A percentile compares a stretch with the other conserved stretches of the same genome.
Evolutionary conservation across 2,797 vertebrate genomes (phyloP).

Genomic region (Pampus argenteus): DNA sequence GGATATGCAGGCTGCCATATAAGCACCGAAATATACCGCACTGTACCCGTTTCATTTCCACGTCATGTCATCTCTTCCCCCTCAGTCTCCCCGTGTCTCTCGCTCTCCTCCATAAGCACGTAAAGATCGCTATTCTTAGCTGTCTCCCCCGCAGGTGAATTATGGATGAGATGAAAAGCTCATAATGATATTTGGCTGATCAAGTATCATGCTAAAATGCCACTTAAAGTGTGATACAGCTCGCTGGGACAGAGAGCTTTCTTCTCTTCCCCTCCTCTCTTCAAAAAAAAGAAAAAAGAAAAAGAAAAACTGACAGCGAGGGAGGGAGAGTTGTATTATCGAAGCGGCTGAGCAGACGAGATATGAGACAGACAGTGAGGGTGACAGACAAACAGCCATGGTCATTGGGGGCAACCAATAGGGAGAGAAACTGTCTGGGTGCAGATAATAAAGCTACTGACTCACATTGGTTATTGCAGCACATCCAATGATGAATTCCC

Average conservation of each 20-base stretch:
- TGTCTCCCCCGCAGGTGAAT: conserved; percentile 74
- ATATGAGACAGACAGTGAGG: conserved; percentile 62
- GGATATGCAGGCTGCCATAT: conserved; percentile 18
- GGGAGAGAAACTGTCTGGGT: conserved; percentile 57
- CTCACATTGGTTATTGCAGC: conserved; percentile 48
- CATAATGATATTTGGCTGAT: conserved; percentile 78
- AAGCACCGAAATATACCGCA: conserved; percentile 29
- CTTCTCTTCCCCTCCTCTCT: conserved; percentile 5
- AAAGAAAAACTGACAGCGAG: too few relatives aligned
- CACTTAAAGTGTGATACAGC: conserved; percentile 79
- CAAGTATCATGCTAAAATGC: conserved; percentile 78
- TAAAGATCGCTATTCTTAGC: conserved; percentile 72
- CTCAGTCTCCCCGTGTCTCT: conserved; percentile 12
- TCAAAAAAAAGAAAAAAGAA: too few relatives aligned
- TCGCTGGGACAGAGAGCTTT: conserved; percentile 41
- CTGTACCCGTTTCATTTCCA: conserved; percentile 30
- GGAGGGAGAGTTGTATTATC: conserved; percentile 25
- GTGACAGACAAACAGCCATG: conserved; percentile 66
- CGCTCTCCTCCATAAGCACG: conserved; percentile 34
- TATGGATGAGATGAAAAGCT: conserved; percentile 82
- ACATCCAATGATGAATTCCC: conserved; percentile 26
- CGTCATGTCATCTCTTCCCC: conserved; percentile 52
- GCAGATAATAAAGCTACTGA: conserved; percentile 65
- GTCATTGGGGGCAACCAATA: conserved; percentile 57
- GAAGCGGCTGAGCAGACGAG: conserved; percentile 59